Evolutionary conservation across 2,888 invertebrate genomes (phyloP), one percentile per base, ranked within the genome.

Genomic region (Thereva nobilitata): DNA sequence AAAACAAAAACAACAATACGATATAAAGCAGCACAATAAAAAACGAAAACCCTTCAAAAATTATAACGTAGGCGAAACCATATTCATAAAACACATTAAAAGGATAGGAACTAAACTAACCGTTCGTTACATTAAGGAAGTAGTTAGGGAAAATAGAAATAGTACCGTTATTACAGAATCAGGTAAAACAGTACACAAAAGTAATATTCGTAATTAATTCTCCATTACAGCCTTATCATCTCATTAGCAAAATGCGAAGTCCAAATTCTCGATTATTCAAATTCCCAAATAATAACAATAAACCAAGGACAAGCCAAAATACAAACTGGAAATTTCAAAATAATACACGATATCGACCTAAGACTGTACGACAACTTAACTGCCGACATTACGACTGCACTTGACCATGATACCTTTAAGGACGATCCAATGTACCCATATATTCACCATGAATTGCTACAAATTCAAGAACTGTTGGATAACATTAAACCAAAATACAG

Each of bases 71-170:
- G 63, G 61, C n/a, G 37, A 67, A 54, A n/a, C 34, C 3, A 56
- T 67, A 37, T 65, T 45, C 50, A 40, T 61, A 3, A 65, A 50
- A 59, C 35, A 54, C 5, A 64, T 59, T 57, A 66, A 53, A 53
- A 23, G 66, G n/a, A n/a, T 57, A n/a, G 53, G 59, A 52, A 44
- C 66, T 37, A 65, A 65, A 42, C 37, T 65, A 23, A 59, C 53
- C 7, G 37, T 37, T 9, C 23, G 57, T 9, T 57, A 52, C 45
- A 34, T 45, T 37, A 34, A 57, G 34, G 59, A 66, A 52, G 44
- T 38, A 34, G 59, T 59, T 12, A 66, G 45, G 10, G 59, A 59
- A 66, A 42, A 59, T 34, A 59, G 45, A 52, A 47, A 56, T 35
- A 55, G 40, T 37, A 9, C 23, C 7, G 55, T 65, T 5, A 47